These are phyloP conservation scores for Porites cylindrica DNA, from an alignment of 92 coral and sea anemone genomes.

Conservation along the genomic window DNA sequence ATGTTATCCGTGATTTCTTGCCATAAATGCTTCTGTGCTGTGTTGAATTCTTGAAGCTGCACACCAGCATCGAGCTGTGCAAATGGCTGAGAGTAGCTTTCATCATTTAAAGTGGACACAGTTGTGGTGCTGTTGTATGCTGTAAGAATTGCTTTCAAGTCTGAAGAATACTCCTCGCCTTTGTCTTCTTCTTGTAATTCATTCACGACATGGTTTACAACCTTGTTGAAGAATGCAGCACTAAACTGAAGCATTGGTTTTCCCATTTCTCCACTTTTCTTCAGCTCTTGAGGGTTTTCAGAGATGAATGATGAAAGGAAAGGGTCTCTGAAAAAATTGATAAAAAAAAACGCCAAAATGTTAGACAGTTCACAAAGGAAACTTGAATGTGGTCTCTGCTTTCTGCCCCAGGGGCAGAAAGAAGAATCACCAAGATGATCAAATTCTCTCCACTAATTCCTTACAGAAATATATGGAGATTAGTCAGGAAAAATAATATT, in stretches of 20 bases:
- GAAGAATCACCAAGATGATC: too few relatives aligned
- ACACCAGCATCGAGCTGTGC: slow-evolving; percentile 42
- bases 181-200: slow-evolving; percentile 55
- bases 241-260: slow-evolving; percentile 43
- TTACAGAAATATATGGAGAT: too few relatives aligned
- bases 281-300: background rate
- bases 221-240: slow-evolving; percentile 59
- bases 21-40: slow-evolving; percentile 71
- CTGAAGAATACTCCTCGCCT: slow-evolving; percentile 62
- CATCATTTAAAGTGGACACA: slow-evolving; percentile 8
- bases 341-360: background rate
- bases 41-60: slow-evolving; percentile 39
- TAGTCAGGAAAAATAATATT: too few relatives aligned
- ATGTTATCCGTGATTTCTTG: slow-evolving; percentile 94
- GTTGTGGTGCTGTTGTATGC: slow-evolving; percentile 14
- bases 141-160: slow-evolving; percentile 49
- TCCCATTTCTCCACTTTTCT: background rate
- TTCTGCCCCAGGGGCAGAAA: too few relatives aligned
- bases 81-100: slow-evolving; percentile 20
- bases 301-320: background rate
- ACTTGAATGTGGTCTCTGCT: too few relatives aligned
- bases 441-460: too few relatives aligned
- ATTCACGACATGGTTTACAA: slow-evolving; percentile 53
- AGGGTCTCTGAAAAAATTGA: slow-evolving; percentile 36
- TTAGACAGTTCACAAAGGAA: too few relatives aligned